A percentile compares a stretch with the other conserved stretches of the same genome.
Conservation (phyloP, 2,113 vertebrate species). For the Clinocottus analis region DNA sequence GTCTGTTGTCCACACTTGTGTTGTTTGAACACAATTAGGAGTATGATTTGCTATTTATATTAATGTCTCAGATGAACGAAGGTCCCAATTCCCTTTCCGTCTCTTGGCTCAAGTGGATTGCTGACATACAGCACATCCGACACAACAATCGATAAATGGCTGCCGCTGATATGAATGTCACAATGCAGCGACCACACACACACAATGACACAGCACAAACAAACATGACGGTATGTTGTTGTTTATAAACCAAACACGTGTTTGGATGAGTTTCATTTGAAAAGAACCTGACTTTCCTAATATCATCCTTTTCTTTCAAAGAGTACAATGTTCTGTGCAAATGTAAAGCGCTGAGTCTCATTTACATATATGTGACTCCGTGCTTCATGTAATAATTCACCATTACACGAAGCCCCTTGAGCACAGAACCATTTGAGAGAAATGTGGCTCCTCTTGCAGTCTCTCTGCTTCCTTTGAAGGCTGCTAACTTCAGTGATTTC, state of each 20-base stretch:
- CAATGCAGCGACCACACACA: conserved; percentile 24
- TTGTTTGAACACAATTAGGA: conserved; percentile 21
- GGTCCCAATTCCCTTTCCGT: conserved; percentile 10
- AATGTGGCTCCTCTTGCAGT: conserved; percentile 55
- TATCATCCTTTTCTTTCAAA: conserved; percentile 29
- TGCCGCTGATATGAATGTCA: conserved; percentile 12
- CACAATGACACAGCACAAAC: conserved; percentile 35
- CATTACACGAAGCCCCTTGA: conserved; percentile 70
- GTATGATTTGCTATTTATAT: neutral
- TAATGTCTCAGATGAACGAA: conserved; percentile 5
- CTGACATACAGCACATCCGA: neutral
- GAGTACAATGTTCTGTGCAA: conserved; percentile 38
- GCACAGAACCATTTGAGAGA: conserved; percentile 70
- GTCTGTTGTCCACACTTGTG: neutral
- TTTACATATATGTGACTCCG: conserved; percentile 71
- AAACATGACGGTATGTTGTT: conserved; percentile 39
- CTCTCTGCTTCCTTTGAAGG: conserved; percentile 73
- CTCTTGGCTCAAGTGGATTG: conserved; percentile 15
- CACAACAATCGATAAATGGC: conserved; percentile 14
- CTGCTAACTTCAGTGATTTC: conserved; percentile 72
- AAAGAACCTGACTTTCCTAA: conserved; percentile 23
- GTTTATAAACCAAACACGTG: neutral
- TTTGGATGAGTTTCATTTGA: conserved; percentile 26
- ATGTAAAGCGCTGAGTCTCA: conserved; percentile 48
- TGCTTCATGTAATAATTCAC: conserved; percentile 73